phyloP scores from a whole-genome alignment of 2,113 vertebrate genomes.

The Condylura cristata region DNA sequence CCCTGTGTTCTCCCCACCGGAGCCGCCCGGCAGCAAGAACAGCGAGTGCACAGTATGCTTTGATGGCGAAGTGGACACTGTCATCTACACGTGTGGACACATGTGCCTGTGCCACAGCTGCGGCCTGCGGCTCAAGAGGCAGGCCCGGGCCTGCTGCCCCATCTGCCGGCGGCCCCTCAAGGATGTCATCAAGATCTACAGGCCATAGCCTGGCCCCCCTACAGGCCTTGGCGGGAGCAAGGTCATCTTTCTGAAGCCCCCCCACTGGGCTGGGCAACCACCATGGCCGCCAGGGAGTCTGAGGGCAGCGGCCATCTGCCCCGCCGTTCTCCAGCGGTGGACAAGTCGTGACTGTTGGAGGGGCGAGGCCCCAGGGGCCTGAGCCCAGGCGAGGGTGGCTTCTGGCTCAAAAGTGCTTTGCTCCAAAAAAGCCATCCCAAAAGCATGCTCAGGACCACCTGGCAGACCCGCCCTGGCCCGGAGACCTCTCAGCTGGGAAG shows the following conservation, averaged over 20 bases:
- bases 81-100: conserved; percentile 99
- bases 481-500: conserved; percentile 51
- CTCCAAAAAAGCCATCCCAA: not conserved
- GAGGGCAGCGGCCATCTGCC: not conserved
- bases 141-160: conserved; percentile 96
- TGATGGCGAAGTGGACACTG: conserved; percentile 97
- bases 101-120: conserved; percentile 99
- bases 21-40: conserved; percentile 89
- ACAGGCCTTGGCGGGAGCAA: conserved; percentile 70
- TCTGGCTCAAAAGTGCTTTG: conserved; percentile 52
- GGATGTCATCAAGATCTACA: conserved; percentile 98
- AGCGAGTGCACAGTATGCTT: conserved; percentile 98
- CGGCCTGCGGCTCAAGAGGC: conserved; percentile 95
- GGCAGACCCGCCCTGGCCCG: not conserved
- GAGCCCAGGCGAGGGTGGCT: not conserved
- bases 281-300: conserved; percentile 2
- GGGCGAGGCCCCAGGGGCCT: not conserved
- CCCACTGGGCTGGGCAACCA: not conserved
- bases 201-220: conserved; percentile 87
- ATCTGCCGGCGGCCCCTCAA: conserved; percentile 98
- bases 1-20: conserved; percentile 89
- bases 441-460: conserved; percentile 70
- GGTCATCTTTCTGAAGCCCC: conserved; percentile 78
- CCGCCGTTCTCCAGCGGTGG: conserved; percentile 6
- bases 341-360: not conserved